Conservation (phyloP, 1,140 invertebrate species). For the Zaprionus taronus region DNA sequence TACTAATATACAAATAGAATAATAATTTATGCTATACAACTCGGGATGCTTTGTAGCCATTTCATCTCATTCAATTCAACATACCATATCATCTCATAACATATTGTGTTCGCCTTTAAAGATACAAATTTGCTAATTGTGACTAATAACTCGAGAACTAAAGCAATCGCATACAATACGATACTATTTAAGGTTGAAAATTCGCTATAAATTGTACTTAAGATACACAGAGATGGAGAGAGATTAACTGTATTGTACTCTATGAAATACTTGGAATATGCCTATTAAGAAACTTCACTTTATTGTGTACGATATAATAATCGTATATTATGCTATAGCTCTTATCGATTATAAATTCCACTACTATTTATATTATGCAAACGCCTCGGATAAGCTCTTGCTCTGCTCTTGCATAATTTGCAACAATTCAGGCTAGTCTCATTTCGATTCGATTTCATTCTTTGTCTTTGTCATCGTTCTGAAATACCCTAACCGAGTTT, state of each 20-base stretch:
- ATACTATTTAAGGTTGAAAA: conserved; percentile 41
- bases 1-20: conserved; percentile 46
- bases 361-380: conserved; percentile 70
- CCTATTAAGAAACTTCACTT: conserved; percentile 42
- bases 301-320: conserved; percentile 22
- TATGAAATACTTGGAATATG: conserved; percentile 43
- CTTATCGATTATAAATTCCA: conserved; percentile 74
- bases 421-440: conserved; percentile 60
- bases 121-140: conserved; percentile 78
- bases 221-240: neutral
- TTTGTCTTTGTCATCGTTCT: conserved; percentile 41
- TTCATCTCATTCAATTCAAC: conserved; percentile 12
- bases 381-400: conserved; percentile 52
- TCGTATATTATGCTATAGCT: conserved; percentile 30
- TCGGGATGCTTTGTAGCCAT: conserved; percentile 48
- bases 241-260: conserved; percentile 9
- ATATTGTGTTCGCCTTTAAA: conserved; percentile 36
- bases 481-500: conserved; percentile 41
- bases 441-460: conserved; percentile 44
- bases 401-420: conserved; percentile 62
- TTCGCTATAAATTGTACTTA: conserved; percentile 42
- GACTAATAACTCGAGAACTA: conserved; percentile 67
- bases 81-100: conserved; percentile 12
- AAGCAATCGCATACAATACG: conserved; percentile 44
- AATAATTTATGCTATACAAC: conserved; percentile 80